phyloP scores from a whole-genome alignment of 2,113 vertebrate genomes.

The Andinoacara biseriatus region DNA sequence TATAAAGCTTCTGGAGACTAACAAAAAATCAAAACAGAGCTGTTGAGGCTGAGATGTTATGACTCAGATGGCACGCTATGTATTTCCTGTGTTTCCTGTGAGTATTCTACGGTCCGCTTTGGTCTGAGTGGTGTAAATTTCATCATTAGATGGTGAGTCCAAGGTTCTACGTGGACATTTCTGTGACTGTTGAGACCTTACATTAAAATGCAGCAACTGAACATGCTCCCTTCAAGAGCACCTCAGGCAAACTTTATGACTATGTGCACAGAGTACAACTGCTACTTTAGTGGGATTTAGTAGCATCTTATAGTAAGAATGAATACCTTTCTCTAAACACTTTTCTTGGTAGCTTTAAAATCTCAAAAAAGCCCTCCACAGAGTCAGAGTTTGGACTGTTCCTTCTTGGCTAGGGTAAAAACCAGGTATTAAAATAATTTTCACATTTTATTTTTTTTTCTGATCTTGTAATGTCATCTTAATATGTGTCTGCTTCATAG shows the following conservation, averaged over 20 bases:
- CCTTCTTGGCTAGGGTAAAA: background rate
- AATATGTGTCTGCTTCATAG: slow-evolving; percentile 10
- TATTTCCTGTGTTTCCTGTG: background rate
- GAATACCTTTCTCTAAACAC: background rate
- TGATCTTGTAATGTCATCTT: slow-evolving; percentile 28
- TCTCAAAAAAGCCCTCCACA: background rate
- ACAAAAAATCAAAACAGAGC: background rate
- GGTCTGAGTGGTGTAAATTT: background rate
- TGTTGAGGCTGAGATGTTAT: background rate
- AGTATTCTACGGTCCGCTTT: background rate
- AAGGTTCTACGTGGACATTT: no score
- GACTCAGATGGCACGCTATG: background rate
- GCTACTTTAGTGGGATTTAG: no score
- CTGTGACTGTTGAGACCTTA: background rate
- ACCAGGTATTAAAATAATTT: background rate
- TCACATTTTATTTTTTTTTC: slow-evolving; percentile 14
- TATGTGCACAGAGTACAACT: background rate
- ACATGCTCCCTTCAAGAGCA: no score
- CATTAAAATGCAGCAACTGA: no score
- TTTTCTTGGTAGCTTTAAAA: background rate
- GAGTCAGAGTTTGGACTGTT: background rate
- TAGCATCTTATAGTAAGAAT: background rate
- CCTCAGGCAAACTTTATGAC: background rate
- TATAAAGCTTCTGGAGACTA: background rate
- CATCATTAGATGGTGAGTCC: background rate